phyloP scores from a whole-genome alignment of 1,140 invertebrate species.

The Pseudomyrmex gracilis region DNA sequence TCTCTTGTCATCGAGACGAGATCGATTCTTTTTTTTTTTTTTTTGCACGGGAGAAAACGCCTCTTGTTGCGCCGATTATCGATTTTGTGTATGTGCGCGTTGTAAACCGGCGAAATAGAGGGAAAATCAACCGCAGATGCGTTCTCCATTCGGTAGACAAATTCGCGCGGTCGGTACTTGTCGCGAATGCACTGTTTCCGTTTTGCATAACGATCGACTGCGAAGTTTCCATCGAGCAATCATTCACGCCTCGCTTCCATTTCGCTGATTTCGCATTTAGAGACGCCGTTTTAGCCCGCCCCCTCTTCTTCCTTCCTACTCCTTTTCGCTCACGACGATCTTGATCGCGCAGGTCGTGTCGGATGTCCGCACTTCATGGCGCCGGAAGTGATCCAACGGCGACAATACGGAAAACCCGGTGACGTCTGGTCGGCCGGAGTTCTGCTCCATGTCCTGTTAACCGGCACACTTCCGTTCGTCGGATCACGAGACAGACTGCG shows the following conservation, averaged over 20 bases:
- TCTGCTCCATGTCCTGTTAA: slow-evolving; percentile 96
- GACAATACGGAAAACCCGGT: slow-evolving; percentile 97
- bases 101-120: background rate
- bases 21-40: too few relatives aligned
- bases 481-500: slow-evolving; percentile 96
- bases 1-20: slow-evolving; percentile 26
- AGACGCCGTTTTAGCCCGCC: slow-evolving; percentile 16
- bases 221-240: slow-evolving; percentile 66
- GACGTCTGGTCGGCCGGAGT: slow-evolving; percentile 99
- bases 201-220: slow-evolving; percentile 67
- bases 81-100: background rate
- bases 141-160: slow-evolving; percentile 13
- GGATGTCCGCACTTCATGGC: slow-evolving; percentile 99
- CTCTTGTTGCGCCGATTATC: slow-evolving; percentile 11
- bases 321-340: slow-evolving; percentile 49
- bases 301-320: too few relatives aligned
- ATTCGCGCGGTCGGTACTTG: slow-evolving; percentile 7
- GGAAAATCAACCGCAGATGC: slow-evolving; percentile 9
- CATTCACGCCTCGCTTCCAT: slow-evolving; percentile 67
- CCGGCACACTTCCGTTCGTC: slow-evolving; percentile 97
- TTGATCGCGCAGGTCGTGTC: slow-evolving; percentile 90
- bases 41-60: background rate
- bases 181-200: slow-evolving; percentile 37
- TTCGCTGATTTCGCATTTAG: slow-evolving; percentile 24
- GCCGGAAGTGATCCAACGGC: slow-evolving; percentile 96